phyloP scores from a whole-genome alignment of 2,797 vertebrate genomes.

The Gymnoscopelus braueri region DNA sequence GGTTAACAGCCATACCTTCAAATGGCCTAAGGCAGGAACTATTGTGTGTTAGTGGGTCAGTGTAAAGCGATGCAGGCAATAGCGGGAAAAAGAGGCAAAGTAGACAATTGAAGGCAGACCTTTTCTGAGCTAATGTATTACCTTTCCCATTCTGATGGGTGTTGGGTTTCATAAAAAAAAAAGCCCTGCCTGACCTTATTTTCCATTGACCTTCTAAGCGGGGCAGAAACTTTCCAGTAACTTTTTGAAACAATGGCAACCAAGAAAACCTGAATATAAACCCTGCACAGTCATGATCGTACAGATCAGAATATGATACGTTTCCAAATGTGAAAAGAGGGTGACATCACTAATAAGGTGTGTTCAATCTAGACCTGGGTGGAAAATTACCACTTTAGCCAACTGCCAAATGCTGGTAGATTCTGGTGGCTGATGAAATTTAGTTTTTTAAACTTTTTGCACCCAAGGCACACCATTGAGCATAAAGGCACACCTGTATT shows the following conservation, averaged over 20 bases:
- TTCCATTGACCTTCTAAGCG: conserved; percentile 26
- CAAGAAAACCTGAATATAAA: conserved; percentile 6
- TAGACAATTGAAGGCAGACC: not conserved
- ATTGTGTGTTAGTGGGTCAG: conserved; percentile 36
- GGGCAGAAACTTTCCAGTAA: conserved; percentile 27
- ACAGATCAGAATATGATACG: too few relatives aligned
- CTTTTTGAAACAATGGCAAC: conserved; percentile 29
- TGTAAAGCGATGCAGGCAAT: conserved; percentile 42
- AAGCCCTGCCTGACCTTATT: conserved; percentile 34
- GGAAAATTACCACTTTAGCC: too few relatives aligned
- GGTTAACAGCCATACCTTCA: conserved; percentile 11
- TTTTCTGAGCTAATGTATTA: conserved; percentile 12
- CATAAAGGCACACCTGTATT: too few relatives aligned
- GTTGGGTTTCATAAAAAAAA: conserved; percentile 32
- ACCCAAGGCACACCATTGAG: too few relatives aligned
- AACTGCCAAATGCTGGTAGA: too few relatives aligned
- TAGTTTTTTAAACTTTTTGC: too few relatives aligned
- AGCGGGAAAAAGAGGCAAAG: conserved; percentile 15
- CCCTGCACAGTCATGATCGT: too few relatives aligned
- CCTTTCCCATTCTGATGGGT: not conserved
- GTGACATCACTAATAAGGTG: too few relatives aligned
- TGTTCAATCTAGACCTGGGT: too few relatives aligned
- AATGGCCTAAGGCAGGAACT: conserved; percentile 8
- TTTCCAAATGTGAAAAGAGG: too few relatives aligned
- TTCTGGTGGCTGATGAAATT: too few relatives aligned